Conservation (phyloP, 2,888 invertebrate genomes). For the Hirtodrosophila confusa region DNA sequence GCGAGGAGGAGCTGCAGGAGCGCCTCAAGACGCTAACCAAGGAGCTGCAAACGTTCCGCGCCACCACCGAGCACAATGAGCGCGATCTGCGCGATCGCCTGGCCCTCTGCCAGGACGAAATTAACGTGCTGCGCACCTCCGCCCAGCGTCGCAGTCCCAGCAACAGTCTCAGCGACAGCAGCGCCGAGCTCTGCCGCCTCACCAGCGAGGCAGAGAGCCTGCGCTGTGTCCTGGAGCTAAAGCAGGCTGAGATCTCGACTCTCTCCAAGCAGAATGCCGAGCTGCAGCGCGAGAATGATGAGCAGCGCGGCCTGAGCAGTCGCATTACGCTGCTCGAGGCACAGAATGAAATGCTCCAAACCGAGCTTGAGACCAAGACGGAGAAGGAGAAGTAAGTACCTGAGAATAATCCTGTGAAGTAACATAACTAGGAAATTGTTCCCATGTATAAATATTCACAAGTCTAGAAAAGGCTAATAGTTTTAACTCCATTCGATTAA, state of each 20-base stretch:
- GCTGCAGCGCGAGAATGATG: constrained; percentile 89
- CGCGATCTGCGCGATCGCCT: constrained; percentile 82
- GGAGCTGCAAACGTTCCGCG: constrained; percentile 78
- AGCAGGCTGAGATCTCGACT: constrained; percentile 93
- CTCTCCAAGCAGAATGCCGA: constrained; percentile 89
- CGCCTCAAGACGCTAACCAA: constrained; percentile 77
- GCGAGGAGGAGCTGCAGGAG: constrained; percentile 81
- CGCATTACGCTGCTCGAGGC: constrained; percentile 91
- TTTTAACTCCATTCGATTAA: too few relatives aligned
- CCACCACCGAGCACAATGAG: constrained; percentile 76
- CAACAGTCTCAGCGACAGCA: constrained; percentile 40
- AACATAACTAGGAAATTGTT: too few relatives aligned
- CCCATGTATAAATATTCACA: too few relatives aligned
- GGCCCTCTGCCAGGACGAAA: constrained; percentile 82
- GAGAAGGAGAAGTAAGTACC: constrained; percentile 87
- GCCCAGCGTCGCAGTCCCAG: constrained; percentile 62
- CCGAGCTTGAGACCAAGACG: constrained; percentile 87
- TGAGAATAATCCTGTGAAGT: too few relatives aligned
- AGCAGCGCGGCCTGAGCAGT: constrained; percentile 89
- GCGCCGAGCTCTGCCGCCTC: constrained; percentile 83
- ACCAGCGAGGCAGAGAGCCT: constrained; percentile 92
- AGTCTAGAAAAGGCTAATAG: too few relatives aligned
- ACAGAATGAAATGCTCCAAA: constrained; percentile 92
- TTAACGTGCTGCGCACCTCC: constrained; percentile 74
- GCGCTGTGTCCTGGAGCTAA: constrained; percentile 93